Evolutionary conservation across 2,113 vertebrate species (phyloP).

Genomic region (Pelusios castaneus): DNA sequence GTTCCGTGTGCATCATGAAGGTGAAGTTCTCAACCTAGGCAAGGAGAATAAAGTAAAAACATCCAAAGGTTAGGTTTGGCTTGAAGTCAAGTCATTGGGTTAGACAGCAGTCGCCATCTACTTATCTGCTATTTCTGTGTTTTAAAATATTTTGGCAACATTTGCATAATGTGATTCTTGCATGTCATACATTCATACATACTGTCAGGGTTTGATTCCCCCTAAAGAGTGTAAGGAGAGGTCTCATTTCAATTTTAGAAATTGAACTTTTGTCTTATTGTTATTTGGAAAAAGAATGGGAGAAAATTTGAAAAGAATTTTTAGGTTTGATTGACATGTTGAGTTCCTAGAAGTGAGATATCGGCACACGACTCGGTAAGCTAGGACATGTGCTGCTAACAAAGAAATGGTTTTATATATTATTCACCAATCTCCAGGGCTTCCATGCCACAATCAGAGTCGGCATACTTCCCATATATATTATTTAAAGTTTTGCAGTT

Average conservation of each 20-base stretch:
- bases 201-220: constrained; percentile 69
- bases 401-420: constrained; percentile 69
- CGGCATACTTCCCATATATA: constrained; percentile 68
- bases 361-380: constrained; percentile 44
- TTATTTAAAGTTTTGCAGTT: constrained; percentile 76
- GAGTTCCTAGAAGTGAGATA: constrained; percentile 64
- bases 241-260: constrained; percentile 45
- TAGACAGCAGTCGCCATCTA: constrained; percentile 70
- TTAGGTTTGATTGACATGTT: constrained; percentile 60
- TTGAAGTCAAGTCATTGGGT: constrained; percentile 61
- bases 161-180: constrained; percentile 69
- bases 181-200: constrained; percentile 58
- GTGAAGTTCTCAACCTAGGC: too few species aligned
- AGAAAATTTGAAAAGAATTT: constrained; percentile 55
- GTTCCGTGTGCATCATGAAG: too few species aligned
- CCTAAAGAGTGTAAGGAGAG: constrained; percentile 52
- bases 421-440: constrained; percentile 64
- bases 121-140: constrained; percentile 67
- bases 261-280: constrained; percentile 40
- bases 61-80: constrained; percentile 65
- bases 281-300: constrained; percentile 5
- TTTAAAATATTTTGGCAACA: constrained; percentile 67
- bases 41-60: constrained; percentile 56
- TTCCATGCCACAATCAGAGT: constrained; percentile 58
- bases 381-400: constrained; percentile 54